Evolutionary conservation across 2,797 vertebrate species (phyloP).

Genomic region (Scleropages formosus): DNA sequence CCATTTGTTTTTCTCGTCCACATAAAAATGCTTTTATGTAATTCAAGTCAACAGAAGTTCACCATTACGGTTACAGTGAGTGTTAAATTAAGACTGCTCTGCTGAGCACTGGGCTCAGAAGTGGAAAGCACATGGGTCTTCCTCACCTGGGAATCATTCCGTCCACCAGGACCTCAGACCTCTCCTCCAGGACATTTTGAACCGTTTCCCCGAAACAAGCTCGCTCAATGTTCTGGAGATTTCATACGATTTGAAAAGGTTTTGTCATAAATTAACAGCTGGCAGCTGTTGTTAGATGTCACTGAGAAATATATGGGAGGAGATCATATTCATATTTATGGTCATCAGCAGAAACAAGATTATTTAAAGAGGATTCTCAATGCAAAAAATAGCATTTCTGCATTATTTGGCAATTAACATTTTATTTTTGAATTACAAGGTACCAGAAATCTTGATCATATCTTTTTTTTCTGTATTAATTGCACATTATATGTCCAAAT

Average conservation of each 20-base stretch:
- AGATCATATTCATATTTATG: too few relatives aligned
- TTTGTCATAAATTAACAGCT: not conserved
- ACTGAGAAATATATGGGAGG: not conserved
- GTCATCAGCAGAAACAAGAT: too few relatives aligned
- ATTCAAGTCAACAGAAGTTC: conserved; percentile 15
- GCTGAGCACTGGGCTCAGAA: conserved; percentile 22
- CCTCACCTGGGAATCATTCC: conserved; percentile 10
- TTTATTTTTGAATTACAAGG: too few relatives aligned
- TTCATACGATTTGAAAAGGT: not conserved
- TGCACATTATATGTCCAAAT: too few relatives aligned
- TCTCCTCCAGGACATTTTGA: conserved; percentile 5
- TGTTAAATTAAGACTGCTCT: conserved; percentile 19
- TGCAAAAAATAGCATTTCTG: too few relatives aligned
- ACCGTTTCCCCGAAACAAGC: not conserved
- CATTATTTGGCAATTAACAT: too few relatives aligned
- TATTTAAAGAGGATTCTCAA: not conserved
- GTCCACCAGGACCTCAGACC: conserved; percentile 4
- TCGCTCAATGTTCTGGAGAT: conserved; percentile 7
- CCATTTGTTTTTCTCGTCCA: not conserved
- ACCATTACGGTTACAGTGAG: not conserved
- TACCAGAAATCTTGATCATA: too few relatives aligned
- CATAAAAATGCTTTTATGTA: conserved; percentile 3
- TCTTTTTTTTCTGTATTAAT: too few relatives aligned
- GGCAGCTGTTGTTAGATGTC: conserved; percentile 3
- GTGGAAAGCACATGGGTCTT: conserved; percentile 20